A percentile compares a stretch with the other conserved stretches of the same genome.
phyloP scores from a whole-genome alignment of 2,113 vertebrate genomes.

The Collichthys lucidus region DNA sequence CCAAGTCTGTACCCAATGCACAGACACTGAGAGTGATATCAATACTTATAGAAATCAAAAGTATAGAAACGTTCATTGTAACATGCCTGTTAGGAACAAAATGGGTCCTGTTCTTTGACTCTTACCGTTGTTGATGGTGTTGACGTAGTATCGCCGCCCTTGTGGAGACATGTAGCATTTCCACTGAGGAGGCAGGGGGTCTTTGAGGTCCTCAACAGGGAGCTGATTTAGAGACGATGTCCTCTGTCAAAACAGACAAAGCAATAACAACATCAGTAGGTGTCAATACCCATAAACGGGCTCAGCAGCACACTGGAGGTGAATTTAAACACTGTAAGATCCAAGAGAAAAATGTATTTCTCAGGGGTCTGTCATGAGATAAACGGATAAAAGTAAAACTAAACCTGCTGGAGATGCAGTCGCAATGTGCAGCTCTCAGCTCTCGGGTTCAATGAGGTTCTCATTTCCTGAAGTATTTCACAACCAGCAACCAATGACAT shows the following conservation, averaged over 20 bases:
- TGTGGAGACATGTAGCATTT: conserved; percentile 97
- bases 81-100: neutral
- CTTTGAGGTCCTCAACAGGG: conserved; percentile 86
- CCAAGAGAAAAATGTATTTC: conserved; percentile 2
- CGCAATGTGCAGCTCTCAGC: conserved; percentile 7
- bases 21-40: neutral
- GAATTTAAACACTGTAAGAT: neutral
- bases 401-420: neutral
- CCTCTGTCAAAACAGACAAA: conserved; percentile 84
- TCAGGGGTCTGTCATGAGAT: conserved; percentile 6
- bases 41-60: neutral
- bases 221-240: conserved; percentile 88
- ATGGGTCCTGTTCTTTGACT: neutral
- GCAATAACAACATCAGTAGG: neutral
- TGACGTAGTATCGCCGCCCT: conserved; percentile 95
- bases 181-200: conserved; percentile 92
- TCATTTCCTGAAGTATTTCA: conserved; percentile 70
- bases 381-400: conserved; percentile 1
- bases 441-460: conserved; percentile 50
- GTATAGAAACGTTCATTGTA: neutral
- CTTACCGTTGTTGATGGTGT: conserved; percentile 95
- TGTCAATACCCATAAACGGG: conserved; percentile 1
- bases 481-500: conserved; percentile 67
- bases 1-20: neutral
- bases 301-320: neutral